Evolutionary conservation across 2,888 invertebrate species (phyloP), one percentile per base, ranked within the genome.

Genomic region (Biston betularia): DNA sequence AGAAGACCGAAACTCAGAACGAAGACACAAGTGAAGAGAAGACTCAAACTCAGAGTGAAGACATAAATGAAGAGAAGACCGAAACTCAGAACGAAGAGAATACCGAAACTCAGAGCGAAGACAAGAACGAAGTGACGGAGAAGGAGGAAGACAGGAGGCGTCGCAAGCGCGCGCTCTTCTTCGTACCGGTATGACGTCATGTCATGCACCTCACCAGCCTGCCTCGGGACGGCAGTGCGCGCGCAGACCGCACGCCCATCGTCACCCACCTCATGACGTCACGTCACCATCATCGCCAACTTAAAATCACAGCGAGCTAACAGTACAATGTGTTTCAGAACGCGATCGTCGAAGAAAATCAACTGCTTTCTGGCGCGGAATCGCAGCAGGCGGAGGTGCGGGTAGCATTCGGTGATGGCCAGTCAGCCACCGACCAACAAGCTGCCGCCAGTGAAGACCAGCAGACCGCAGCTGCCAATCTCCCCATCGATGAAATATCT

Each of bases 401-500:
- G 75, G 95, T 95, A 34, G 95, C 95, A 63, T 95, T 95, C 83
- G 94, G 94, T 0, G 92, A 88, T 8, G 80, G 42, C 34, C 15
- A 74, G 24, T 12, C 15, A 38, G 76, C 74, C 75, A 86, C 65
- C 38, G 93, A 92, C 79, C 92, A 93, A 77, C 88, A 89, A 68
- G 82, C 94, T 74, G 88, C 71, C 61, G 82, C 73, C 70, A 79
- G 75, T 77, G 70, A 89, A 46, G 93, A 93, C 80, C 93, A 94
- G 77, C 88, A 89, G 70, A 83, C 94, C 56, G 94, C 95, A 56
- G 94, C 95, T 34, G 95, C 96, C 57, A 95, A 95, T 78, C 95
- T 95, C 68, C 94, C 94, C 79, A 95, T 97, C 74, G 96, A 96
- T 79, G 95, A 97, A 82, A 95, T 97, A 80, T 94, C 95, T 5